phyloP scores from a whole-genome alignment of 2,888 invertebrate genomes.

The Hedya salicella region DNA sequence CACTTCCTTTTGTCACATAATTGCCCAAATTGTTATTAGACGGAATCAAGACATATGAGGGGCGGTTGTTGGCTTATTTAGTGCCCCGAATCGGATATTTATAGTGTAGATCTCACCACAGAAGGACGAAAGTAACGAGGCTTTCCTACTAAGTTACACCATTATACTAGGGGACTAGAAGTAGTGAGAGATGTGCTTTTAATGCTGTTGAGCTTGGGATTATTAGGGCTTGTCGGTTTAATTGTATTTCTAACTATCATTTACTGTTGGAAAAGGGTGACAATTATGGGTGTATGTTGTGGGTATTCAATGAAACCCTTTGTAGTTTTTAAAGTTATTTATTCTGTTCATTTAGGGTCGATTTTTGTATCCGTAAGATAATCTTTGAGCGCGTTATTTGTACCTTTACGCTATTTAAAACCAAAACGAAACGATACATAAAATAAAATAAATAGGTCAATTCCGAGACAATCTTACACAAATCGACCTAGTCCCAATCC shows the following conservation, averaged over 20 bases:
- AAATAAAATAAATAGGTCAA: too few species aligned
- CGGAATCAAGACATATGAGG: constrained; percentile 83
- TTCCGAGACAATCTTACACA: too few species aligned
- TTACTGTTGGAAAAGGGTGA: background rate
- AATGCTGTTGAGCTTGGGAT: constrained; percentile 72
- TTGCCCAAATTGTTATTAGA: constrained; percentile 84
- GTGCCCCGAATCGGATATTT: constrained; percentile 61
- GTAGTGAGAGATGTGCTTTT: constrained; percentile 75
- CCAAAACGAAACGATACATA: too few species aligned
- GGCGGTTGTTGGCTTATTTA: constrained; percentile 43
- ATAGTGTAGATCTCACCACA: constrained; percentile 53
- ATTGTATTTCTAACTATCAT: constrained; percentile 6
- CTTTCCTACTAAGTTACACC: background rate
- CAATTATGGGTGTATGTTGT: background rate
- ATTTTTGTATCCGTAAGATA: too few species aligned
- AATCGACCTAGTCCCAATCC: too few species aligned
- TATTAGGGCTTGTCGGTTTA: constrained; percentile 50
- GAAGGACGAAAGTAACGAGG: background rate
- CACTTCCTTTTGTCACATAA: constrained; percentile 84
- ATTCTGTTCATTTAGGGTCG: too few species aligned
- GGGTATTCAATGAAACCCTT: background rate
- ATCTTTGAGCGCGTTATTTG: too few species aligned
- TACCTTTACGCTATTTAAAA: too few species aligned
- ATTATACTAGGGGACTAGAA: background rate
- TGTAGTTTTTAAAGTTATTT: too few species aligned